Evolutionary conservation across 1,140 invertebrate species (phyloP), one percentile per base, ranked within the genome.

Genomic region (Drosophila teissieri): DNA sequence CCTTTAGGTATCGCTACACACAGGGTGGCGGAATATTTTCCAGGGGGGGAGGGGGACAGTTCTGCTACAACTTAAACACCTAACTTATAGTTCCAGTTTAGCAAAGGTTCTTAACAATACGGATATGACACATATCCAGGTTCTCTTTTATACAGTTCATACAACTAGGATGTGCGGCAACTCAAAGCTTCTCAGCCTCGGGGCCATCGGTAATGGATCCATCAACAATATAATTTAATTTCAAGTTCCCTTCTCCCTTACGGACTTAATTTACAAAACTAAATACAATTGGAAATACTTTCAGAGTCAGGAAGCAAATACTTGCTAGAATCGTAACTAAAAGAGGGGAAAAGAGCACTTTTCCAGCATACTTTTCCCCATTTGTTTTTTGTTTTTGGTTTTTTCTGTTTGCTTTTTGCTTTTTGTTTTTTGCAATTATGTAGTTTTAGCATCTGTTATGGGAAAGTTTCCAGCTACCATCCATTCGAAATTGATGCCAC

Each of bases 401-500:
- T 19, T 44, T 19, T 19, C 1, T 19, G 1, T 44, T 34, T 31
- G 17, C 22, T 37, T 22, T 44, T 40, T 49, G 65, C 42, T 19
- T 19, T 44, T 34, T 31, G 17, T 22, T 37, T 22, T 44, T 40
- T 49, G 65, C 44, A 72, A 72, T 72, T 57, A 80, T 75, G 36
- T 60, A 70, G 40, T 54, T 75, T 65, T 63, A 34, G 51, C 40
- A 60, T 78, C 75, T 77, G 64, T 56, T 70, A 54, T 78, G 52
- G 56, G 56, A 70, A 55, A 78, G 57, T 54, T 62, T 53, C 19
- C 44, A 44, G 65, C 44, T 65, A 14, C 62, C 52, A 79, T 76
- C 62, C 52, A 79, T 76, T 76, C 68, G 63, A 79, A 83, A 76
- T 73, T 72, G 62, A 82, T 60, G 61, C 65, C 68, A 74, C 69